These are phyloP conservation scores for Lasioglossum baleicum DNA, from an alignment of 1,140 invertebrate species.

Conservation along the genomic window DNA sequence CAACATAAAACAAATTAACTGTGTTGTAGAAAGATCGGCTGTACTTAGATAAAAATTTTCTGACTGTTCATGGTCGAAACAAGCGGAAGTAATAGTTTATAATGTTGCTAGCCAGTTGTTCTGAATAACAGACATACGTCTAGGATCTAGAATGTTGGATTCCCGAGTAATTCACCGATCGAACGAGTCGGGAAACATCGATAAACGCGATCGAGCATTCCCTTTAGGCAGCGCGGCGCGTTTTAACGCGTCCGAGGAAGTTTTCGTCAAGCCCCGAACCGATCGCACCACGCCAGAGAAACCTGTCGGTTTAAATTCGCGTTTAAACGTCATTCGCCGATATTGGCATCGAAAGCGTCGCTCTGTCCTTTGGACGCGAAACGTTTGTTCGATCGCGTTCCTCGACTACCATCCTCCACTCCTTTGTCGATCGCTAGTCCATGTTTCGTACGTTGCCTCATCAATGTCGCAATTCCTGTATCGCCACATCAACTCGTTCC, in stretches of 20 bases:
- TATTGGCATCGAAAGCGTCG: not conserved
- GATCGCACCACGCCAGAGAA: not conserved
- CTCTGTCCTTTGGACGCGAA: not conserved
- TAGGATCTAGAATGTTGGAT: not conserved
- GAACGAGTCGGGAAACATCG: not conserved
- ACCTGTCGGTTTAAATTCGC: not conserved
- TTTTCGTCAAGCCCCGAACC: not conserved
- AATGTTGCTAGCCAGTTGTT: too few relatives aligned
- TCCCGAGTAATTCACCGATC: not conserved
- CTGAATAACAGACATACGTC: not conserved
- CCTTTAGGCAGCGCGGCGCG: not conserved
- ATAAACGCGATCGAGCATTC: slow-evolving; percentile 27
- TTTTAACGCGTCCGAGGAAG: not conserved
- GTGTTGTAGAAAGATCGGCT: too few relatives aligned
- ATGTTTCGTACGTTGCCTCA: too few relatives aligned
- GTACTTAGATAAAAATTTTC: too few relatives aligned
- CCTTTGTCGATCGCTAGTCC: too few relatives aligned
- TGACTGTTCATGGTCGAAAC: too few relatives aligned
- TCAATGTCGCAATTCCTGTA: too few relatives aligned
- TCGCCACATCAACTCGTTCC: too few relatives aligned
- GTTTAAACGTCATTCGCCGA: not conserved
- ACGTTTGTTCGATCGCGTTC: not conserved
- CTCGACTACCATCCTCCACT: not conserved
- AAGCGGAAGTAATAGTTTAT: too few relatives aligned
- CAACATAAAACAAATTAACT: too few relatives aligned